Percentiles rank a stretch among this genome's conserved stretches.
Conservation (phyloP, 2,888 invertebrate genomes). For the Trichogramma dendrolimi region DNA sequence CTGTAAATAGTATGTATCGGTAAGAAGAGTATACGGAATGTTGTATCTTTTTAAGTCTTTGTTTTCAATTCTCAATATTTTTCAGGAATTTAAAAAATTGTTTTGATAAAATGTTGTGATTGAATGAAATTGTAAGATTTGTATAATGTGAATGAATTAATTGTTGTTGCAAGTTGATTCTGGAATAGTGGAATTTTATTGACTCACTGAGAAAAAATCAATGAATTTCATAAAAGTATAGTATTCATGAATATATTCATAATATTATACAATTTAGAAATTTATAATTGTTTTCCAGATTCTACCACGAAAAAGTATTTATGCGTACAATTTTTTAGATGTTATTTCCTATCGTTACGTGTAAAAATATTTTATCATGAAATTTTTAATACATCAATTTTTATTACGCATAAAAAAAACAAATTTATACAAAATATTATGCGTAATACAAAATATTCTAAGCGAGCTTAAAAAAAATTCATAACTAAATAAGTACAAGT, state of each 20-base stretch:
- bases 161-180: constrained; percentile 6
- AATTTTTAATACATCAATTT: constrained; percentile 7
- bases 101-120: constrained; percentile 13
- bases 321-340: no score
- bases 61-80: no score
- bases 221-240: no score
- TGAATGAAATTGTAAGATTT: not conserved
- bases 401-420: constrained; percentile 13
- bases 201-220: no score
- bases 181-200: not conserved
- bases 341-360: no score
- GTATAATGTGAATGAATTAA: not conserved
- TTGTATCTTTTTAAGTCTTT: not conserved
- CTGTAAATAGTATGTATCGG: constrained; percentile 36
- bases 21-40: no score
- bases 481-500: constrained; percentile 18
- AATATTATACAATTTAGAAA: no score
- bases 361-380: no score
- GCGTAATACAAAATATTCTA: constrained; percentile 21
- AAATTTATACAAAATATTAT: constrained; percentile 11
- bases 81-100: not conserved
- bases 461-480: constrained; percentile 32
- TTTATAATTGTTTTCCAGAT: no score
- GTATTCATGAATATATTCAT: no score
- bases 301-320: no score